phyloP scores from a whole-genome alignment of 1,140 invertebrate species.

The Dinoponera quadriceps region DNA sequence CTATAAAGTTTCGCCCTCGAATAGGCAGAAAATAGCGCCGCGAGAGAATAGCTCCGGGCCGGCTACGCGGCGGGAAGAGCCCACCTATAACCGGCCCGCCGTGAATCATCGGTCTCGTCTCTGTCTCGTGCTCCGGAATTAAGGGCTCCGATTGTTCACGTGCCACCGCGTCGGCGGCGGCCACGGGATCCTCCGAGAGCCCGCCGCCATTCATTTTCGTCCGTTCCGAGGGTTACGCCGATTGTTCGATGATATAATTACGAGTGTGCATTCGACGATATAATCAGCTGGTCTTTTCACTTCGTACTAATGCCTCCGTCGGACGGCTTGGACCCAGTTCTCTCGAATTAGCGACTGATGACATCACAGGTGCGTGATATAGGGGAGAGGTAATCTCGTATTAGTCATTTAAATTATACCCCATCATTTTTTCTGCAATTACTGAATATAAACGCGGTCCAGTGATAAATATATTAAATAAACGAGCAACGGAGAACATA shows the following conservation, averaged over 20 bases:
- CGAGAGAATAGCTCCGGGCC: slow-evolving; percentile 63
- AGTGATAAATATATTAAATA: no score
- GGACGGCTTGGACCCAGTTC: neutral
- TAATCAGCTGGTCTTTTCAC: no score
- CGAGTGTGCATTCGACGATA: no score
- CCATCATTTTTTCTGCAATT: no score
- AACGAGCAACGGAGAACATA: no score
- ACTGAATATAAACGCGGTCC: no score
- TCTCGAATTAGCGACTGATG: neutral
- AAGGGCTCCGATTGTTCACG: slow-evolving; percentile 64
- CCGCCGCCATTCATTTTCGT: neutral
- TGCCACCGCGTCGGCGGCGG: slow-evolving; percentile 12
- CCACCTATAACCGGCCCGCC: slow-evolving; percentile 67
- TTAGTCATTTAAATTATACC: no score
- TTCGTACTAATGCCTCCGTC: neutral
- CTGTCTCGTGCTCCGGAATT: slow-evolving; percentile 70
- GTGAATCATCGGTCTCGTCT: slow-evolving; percentile 77
- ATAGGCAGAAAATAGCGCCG: slow-evolving; percentile 60
- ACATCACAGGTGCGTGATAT: no score
- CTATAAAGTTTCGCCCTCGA: slow-evolving; percentile 64
- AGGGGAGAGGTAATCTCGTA: no score
- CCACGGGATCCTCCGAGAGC: neutral
- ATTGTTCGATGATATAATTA: slow-evolving; percentile 14
- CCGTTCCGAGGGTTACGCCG: neutral
- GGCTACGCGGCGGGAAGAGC: slow-evolving; percentile 54